Evolutionary conservation across 1,140 invertebrate species (phyloP), one percentile per base, ranked within the genome.

Genomic region (Sminthurides bifidus): DNA sequence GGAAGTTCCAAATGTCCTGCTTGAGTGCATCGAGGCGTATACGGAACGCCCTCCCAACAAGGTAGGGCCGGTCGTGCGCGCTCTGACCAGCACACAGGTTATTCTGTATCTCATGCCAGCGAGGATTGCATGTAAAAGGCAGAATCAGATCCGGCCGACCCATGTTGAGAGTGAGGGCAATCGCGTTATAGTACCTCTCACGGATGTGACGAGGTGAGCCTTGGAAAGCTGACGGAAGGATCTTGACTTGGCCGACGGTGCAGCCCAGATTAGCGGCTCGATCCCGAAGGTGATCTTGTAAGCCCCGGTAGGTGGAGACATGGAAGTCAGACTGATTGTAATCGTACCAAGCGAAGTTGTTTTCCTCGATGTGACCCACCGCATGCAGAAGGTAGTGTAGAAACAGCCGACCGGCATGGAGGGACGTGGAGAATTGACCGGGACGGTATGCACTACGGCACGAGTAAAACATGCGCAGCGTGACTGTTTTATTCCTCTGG

Each of bases 51-150:
- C 71, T 41, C 3, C 69, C 63, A 19, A 72, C 63, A 19, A 76
- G 65, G 62, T 77, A 73, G 31, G 72, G 71, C 21, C 72, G 35
- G 65, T 75, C 68, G 19, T 55, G 26, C 2, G 66, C 10, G 44
- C 31, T 56, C 66, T 73, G 68, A 1, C 66, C 64, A 40, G 49
- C 52, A 3, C 66, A 27, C 1, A 62, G 24, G 35, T 65, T 60
- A 15, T 64, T 23, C 45, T 10, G 45, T n/a, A 75, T 73, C 60
- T 76, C 73, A 5, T 17, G 8, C 71, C 73, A 74, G 8, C 58
- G 62, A 21, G 69, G 67, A 57, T 75, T 74, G 52, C 64, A 71
- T 14, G 73, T 74, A 35, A 76, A 67, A 24, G 72, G 74, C 14
- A 74, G 66, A 52, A 76, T 74, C 0, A 74, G 49, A 56, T 68